phyloP scores from a whole-genome alignment of 2,797 vertebrate species.

The Hozukius guyotensis region DNA sequence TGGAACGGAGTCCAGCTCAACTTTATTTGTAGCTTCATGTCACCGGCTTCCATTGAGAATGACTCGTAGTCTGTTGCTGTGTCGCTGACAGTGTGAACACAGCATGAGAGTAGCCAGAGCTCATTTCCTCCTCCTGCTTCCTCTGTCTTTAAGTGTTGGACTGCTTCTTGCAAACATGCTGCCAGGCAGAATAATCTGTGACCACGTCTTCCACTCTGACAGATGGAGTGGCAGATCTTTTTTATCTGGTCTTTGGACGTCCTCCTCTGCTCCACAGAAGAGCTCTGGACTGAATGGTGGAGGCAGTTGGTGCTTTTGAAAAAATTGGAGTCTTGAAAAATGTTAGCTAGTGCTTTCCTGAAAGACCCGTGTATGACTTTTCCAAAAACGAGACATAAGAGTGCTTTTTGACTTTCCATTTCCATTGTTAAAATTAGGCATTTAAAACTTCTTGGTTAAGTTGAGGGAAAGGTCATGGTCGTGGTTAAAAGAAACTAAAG shows the following conservation, averaged over 20 bases:
- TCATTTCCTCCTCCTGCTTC: not conserved
- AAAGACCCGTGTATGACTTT: too few relatives aligned
- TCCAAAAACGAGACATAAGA: too few relatives aligned
- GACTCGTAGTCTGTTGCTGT: not conserved
- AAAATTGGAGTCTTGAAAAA: constrained; percentile 9
- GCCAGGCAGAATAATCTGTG: constrained; percentile 24
- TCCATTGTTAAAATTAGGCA: too few relatives aligned
- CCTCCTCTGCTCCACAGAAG: constrained; percentile 16
- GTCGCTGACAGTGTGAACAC: not conserved
- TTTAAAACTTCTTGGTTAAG: too few relatives aligned
- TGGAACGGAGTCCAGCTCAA: too few relatives aligned
- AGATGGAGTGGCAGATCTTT: constrained; percentile 58
- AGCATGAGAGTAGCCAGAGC: not conserved
- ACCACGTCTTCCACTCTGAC: constrained; percentile 28
- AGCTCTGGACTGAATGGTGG: constrained; percentile 3
- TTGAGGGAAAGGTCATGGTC: too few relatives aligned
- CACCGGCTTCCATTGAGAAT: not conserved
- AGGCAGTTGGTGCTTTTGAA: constrained; percentile 43
- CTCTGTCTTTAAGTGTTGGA: constrained; percentile 9
- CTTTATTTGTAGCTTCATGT: not conserved
- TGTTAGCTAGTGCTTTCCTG: too few relatives aligned
- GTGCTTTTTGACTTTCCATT: too few relatives aligned
- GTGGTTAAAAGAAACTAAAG: too few relatives aligned
- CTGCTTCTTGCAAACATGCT: constrained; percentile 21
- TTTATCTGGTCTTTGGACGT: constrained; percentile 47